Percentiles rank a stretch among this genome's conserved stretches.
phyloP scores from a whole-genome alignment of 2,888 invertebrate genomes.

The Drosophila hawaiiensis region DNA sequence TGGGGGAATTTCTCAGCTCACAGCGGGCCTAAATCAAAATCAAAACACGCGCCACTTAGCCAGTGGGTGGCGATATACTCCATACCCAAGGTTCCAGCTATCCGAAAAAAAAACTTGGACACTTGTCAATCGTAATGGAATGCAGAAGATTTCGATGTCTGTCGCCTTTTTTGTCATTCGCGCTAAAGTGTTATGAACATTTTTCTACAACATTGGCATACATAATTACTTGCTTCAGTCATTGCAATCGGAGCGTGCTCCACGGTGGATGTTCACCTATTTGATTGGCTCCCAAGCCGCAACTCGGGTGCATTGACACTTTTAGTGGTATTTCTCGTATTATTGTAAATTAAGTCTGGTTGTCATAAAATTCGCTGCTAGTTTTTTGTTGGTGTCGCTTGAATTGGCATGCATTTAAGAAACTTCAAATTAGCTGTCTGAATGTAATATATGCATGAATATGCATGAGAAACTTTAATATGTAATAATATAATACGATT shows the following conservation, averaged over 20 bases:
- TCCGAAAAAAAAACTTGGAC: constrained; percentile 31
- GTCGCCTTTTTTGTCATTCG: constrained; percentile 18
- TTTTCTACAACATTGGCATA: constrained; percentile 69
- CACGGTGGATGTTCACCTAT: constrained; percentile 33
- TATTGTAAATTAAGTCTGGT: constrained; percentile 31
- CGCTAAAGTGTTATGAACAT: constrained; percentile 67
- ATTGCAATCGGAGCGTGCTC: constrained; percentile 58
- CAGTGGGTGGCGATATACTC: constrained; percentile 54
- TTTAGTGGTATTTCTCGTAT: constrained; percentile 23
- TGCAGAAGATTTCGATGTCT: constrained; percentile 53
- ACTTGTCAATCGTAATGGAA: constrained; percentile 55
- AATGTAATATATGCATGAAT: background rate
- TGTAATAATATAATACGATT: background rate
- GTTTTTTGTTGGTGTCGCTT: constrained; percentile 4
- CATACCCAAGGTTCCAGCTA: constrained; percentile 16
- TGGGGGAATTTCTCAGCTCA: constrained; percentile 29
- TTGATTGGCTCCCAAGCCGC: constrained; percentile 12
- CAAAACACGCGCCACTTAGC: constrained; percentile 71
- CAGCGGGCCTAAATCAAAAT: constrained; percentile 70
- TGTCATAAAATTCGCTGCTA: constrained; percentile 12
- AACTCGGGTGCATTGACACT: constrained; percentile 53
- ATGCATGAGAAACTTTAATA: background rate
- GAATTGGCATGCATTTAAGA: background rate
- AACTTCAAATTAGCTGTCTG: background rate
- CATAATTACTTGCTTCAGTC: constrained; percentile 60